A percentile compares a stretch with the other conserved stretches of the same genome.
phyloP scores from a whole-genome alignment of 1,140 invertebrate species.

The Pachyrhynchus sulphureomaculatus region DNA sequence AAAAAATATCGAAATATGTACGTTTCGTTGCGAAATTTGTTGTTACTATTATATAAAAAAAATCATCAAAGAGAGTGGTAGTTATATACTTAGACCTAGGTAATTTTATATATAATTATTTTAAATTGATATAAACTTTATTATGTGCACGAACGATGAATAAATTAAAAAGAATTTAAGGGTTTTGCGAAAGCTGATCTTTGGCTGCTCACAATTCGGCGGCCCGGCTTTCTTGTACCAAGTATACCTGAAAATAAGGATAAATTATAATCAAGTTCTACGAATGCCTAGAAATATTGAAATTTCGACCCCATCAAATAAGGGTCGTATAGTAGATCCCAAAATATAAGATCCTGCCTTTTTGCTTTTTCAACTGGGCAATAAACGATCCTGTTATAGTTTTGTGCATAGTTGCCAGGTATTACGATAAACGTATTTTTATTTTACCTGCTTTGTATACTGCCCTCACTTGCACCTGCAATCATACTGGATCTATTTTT shows the following conservation, averaged over 20 bases:
- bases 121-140: slow-evolving; percentile 28
- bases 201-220: slow-evolving; percentile 39
- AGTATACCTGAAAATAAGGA: slow-evolving; percentile 61
- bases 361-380: too few species aligned
- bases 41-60: slow-evolving; percentile 27
- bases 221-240: slow-evolving; percentile 74
- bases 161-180: slow-evolving; percentile 21
- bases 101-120: slow-evolving; percentile 24
- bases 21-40: slow-evolving; percentile 12
- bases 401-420: too few species aligned
- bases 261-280: neutral
- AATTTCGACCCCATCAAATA: too few species aligned
- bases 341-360: too few species aligned
- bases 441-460: too few species aligned
- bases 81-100: slow-evolving; percentile 28
- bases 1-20: slow-evolving; percentile 19
- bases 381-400: too few species aligned
- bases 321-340: too few species aligned
- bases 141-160: slow-evolving; percentile 34
- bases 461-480: too few species aligned
- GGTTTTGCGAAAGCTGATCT: slow-evolving; percentile 18
- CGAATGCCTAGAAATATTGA: too few species aligned
- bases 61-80: slow-evolving; percentile 28
- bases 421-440: too few species aligned
- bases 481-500: too few species aligned